Evolutionary conservation across 2,888 invertebrate species (phyloP).

Genomic region (Lordiphosa andalusiaca): DNA sequence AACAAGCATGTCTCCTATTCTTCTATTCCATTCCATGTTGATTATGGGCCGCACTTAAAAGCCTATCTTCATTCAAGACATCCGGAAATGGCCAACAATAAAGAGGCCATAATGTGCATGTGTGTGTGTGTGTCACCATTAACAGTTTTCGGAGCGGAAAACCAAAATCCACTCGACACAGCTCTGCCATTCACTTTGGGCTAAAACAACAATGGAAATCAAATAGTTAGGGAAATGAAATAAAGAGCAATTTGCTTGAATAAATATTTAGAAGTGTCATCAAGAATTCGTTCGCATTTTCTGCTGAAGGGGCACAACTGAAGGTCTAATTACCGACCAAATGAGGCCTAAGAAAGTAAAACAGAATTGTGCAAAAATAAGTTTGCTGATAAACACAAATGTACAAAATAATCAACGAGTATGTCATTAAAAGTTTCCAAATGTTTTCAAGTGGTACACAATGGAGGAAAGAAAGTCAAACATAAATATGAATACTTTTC

Average conservation of each 20-base stretch:
- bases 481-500: slow-evolving; percentile 2
- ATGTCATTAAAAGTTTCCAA: slow-evolving; percentile 44
- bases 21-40: slow-evolving; percentile 27
- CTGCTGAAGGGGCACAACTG: too few relatives aligned
- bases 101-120: slow-evolving; percentile 17
- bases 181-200: slow-evolving; percentile 18
- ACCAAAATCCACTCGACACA: slow-evolving; percentile 39
- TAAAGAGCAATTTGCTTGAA: slow-evolving; percentile 40
- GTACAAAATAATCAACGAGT: slow-evolving; percentile 12
- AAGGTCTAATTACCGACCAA: too few relatives aligned
- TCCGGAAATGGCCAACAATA: slow-evolving; percentile 32
- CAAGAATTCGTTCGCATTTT: slow-evolving; percentile 4
- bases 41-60: slow-evolving; percentile 38
- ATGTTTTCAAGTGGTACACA: slow-evolving; percentile 30
- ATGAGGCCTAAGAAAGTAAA: too few relatives aligned
- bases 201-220: slow-evolving; percentile 35
- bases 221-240: slow-evolving; percentile 29
- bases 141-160: slow-evolving; percentile 30
- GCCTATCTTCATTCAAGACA: slow-evolving; percentile 17
- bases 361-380: slow-evolving; percentile 6
- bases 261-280: slow-evolving; percentile 36
- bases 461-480: slow-evolving; percentile 40
- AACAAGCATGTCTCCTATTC: slow-evolving; percentile 12
- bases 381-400: slow-evolving; percentile 14
- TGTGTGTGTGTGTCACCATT: slow-evolving; percentile 22